Evolutionary conservation across 2,888 invertebrate genomes (phyloP).

Genomic region (Platycheirus albimanus): DNA sequence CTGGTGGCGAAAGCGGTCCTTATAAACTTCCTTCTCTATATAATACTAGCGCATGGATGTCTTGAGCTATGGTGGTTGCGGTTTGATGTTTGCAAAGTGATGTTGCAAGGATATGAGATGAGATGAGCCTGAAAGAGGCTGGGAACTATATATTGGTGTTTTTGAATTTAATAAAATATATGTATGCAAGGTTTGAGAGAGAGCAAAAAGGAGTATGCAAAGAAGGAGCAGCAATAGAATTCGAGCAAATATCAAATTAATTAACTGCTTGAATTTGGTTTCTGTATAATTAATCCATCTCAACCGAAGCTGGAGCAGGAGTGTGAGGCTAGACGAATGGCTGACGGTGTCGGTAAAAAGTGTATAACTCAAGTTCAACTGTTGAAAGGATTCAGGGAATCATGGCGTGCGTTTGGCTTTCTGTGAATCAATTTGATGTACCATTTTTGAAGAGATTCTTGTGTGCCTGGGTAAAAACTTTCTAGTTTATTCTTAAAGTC

Average conservation of each 20-base stretch:
- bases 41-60: too few relatives aligned
- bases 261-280: constrained; percentile 73
- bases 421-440: too few relatives aligned
- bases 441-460: too few relatives aligned
- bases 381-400: neutral
- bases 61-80: constrained; percentile 72
- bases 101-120: constrained; percentile 31
- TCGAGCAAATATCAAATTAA: constrained; percentile 71
- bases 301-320: constrained; percentile 59
- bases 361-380: constrained; percentile 12
- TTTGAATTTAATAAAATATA: constrained; percentile 54
- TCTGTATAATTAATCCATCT: constrained; percentile 70
- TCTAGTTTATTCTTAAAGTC: too few relatives aligned
- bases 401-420: too few relatives aligned
- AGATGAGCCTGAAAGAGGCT: constrained; percentile 15
- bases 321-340: constrained; percentile 59
- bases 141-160: constrained; percentile 18
- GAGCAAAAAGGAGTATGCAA: constrained; percentile 25
- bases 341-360: constrained; percentile 22
- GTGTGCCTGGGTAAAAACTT: too few relatives aligned
- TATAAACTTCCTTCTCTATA: constrained; percentile 55
- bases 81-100: constrained; percentile 69
- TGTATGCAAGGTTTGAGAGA: constrained; percentile 1
- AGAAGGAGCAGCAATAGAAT: constrained; percentile 20
- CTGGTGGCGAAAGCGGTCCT: constrained; percentile 14